A percentile compares a stretch with the other conserved stretches of the same genome.
Conservation (phyloP, 2,113 vertebrate genomes). For the Podiceps cristatus region DNA sequence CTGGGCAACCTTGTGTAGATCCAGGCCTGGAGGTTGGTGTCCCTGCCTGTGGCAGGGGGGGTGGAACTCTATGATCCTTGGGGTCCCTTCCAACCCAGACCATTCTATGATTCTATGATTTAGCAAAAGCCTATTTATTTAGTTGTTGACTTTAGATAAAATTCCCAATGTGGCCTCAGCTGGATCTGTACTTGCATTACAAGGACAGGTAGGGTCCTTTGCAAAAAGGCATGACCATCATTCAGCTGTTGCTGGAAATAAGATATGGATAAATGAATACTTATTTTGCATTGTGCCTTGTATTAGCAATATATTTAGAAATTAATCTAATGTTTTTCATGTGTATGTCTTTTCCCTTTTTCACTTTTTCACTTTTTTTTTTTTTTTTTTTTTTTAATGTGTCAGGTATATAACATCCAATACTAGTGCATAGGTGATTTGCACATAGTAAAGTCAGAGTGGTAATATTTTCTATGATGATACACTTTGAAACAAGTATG, state of each 20-base stretch:
- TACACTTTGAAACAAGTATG: not conserved
- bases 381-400: not conserved
- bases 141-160: not conserved
- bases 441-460: not conserved
- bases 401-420: not conserved
- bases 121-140: not conserved
- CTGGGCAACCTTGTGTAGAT: too few species aligned
- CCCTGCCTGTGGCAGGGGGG: too few species aligned
- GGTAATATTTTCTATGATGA: not conserved
- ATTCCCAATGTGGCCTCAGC: not conserved
- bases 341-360: not conserved
- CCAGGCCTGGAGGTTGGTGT: too few species aligned
- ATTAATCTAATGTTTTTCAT: not conserved
- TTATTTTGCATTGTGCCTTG: not conserved
- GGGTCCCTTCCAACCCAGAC: too few species aligned
- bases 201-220: not conserved
- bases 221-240: not conserved
- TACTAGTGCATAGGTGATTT: not conserved
- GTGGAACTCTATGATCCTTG: too few species aligned
- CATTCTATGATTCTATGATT: too few species aligned
- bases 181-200: not conserved
- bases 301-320: not conserved
- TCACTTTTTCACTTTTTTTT: too few species aligned
- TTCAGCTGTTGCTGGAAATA: not conserved
- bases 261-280: not conserved